Evolutionary conservation across 2,113 vertebrate genomes (phyloP).

Genomic region (Colius striatus): DNA sequence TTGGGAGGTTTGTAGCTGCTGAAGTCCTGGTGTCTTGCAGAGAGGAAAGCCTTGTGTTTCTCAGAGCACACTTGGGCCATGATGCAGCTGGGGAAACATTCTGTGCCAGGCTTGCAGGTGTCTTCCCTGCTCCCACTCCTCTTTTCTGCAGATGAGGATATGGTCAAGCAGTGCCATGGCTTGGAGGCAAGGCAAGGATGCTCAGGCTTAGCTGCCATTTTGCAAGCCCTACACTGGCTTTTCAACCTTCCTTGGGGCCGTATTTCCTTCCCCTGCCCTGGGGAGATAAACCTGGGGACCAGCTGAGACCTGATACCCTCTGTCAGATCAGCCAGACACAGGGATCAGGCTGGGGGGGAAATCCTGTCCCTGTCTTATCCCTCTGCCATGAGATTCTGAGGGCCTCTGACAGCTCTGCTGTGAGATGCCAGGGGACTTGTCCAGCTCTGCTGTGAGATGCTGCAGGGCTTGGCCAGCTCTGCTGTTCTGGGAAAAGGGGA

Average conservation of each 20-base stretch:
- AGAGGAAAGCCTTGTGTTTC: not conserved
- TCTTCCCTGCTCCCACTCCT: not conserved
- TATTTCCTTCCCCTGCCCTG: not conserved
- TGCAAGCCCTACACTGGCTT: not conserved
- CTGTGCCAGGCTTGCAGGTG: not conserved
- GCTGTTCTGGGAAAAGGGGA: not conserved
- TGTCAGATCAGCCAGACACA: not conserved
- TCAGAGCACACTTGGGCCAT: not conserved
- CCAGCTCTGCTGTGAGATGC: not conserved
- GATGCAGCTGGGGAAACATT: rapidly evolving
- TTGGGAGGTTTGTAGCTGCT: not conserved
- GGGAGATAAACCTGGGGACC: not conserved
- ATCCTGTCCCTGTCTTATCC: rapidly evolving
- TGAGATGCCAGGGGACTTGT: not conserved
- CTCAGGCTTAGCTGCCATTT: not conserved
- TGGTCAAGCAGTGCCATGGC: not conserved
- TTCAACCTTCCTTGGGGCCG: not conserved
- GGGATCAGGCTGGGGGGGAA: not conserved
- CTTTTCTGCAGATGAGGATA: not conserved
- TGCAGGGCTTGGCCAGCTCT: not conserved
- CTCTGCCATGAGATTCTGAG: not conserved
- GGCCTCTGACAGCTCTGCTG: not conserved
- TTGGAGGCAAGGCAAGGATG: not conserved
- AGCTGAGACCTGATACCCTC: not conserved
- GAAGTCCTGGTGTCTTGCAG: not conserved